Percentiles rank a stretch among this genome's conserved stretches.
Conservation (phyloP, 2,888 invertebrate genomes). For the Aphidoletes aphidimyza region DNA sequence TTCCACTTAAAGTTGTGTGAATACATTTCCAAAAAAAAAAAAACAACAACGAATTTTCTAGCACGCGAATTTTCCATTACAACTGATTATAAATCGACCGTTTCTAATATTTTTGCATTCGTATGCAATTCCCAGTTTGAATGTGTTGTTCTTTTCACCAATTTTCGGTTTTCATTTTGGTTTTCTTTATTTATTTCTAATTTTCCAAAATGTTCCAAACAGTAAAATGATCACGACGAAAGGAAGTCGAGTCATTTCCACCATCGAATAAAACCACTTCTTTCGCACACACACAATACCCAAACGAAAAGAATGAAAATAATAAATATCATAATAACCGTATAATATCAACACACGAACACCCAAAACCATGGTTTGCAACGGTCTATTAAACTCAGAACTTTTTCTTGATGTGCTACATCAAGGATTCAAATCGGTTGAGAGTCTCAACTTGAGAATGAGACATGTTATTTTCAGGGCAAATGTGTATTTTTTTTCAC, state of each 20-base stretch:
- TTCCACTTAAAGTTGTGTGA: neutral
- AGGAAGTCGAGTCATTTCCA: too few species aligned
- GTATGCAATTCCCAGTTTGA: slow-evolving; percentile 37
- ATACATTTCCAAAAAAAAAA: neutral
- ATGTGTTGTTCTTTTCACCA: neutral
- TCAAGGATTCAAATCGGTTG: too few species aligned
- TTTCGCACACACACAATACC: neutral
- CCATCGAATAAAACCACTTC: neutral
- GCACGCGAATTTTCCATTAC: slow-evolving; percentile 28
- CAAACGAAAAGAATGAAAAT: too few species aligned
- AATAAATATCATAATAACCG: neutral
- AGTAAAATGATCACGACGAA: neutral
- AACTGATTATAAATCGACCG: neutral
- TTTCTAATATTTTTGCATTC: slow-evolving; percentile 41
- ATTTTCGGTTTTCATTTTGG: neutral
- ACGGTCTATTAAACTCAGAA: neutral
- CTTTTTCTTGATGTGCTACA: too few species aligned
- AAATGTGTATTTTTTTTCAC: too few species aligned
- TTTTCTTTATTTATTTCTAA: neutral
- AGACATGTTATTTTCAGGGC: too few species aligned
- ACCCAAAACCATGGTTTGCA: neutral
- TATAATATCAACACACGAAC: slow-evolving; percentile 1
- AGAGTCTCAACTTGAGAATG: too few species aligned
- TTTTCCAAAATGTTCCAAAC: too few species aligned
- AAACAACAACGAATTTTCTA: too few species aligned